Evolutionary conservation across 2,888 invertebrate species (phyloP), one percentile per base, ranked within the genome.

Genomic region (Ferrisia virgata): DNA sequence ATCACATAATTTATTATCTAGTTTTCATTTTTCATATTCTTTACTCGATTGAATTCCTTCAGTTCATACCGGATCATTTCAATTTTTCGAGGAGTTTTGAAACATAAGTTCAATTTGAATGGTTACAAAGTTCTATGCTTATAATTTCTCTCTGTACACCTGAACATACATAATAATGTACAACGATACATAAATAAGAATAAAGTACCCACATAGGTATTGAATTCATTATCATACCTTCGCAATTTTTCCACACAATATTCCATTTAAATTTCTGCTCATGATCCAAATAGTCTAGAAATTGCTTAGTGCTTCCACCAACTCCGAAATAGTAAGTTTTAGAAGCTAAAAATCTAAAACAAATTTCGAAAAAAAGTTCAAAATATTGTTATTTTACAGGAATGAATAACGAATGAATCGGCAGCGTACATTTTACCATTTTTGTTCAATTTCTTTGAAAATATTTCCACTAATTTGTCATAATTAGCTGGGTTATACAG

Each of bases 311-410:
- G 13, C 96, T 93, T 81, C 98, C 98, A 13, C 98, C 98, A 28
- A 98, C 96, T 86, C 98, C 98, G 90, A 98, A 98, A 89, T 99
- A 99, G 89, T 94, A 93, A 15, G 92, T 92, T 91, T 98, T 99
- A 2, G 96, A 97, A 82, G 97, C 97, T 84, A 98, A 89, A 85
- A 86, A 85, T 85, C 86, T 86, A 31, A 53, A 36, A 72, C 0
- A 81, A 8, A 18, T n/a, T n/a, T n/a, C n/a, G 36, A 47, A 84
- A 85, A 85, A 64, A 69, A 84, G 85, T 84, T 76, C 85, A 80
- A 84, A 28, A 79, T 25, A n/a, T 43, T 15, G 80, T n/a, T n/a
- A 82, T 81, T 72, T 36, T 15, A 1, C 28, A 39, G 9, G n/a
- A n/a, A n/a, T n/a, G n/a, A n/a, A n/a, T n/a, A 81, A 82, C 39